phyloP scores from a whole-genome alignment of 1,140 invertebrate species.

The Cotesia chilonis region DNA sequence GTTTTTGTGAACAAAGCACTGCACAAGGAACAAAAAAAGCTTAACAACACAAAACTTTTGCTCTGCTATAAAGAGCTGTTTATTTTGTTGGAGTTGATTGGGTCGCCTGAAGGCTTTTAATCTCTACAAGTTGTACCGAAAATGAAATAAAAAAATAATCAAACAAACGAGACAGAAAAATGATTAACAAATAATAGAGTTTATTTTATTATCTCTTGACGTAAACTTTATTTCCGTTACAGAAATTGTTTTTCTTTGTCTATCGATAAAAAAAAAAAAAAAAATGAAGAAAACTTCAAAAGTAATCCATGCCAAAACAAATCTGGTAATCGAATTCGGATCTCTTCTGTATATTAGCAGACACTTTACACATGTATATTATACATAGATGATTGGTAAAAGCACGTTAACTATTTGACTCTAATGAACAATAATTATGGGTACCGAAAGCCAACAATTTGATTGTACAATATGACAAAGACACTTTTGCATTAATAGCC shows the following conservation, averaged over 20 bases:
- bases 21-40: neutral
- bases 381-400: neutral
- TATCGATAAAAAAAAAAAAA: too few species aligned
- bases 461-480: too few species aligned
- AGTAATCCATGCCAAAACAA: too few species aligned
- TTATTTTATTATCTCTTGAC: constrained; percentile 27
- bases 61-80: constrained; percentile 2
- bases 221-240: neutral
- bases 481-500: too few species aligned
- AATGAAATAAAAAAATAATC: too few species aligned
- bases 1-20: constrained; percentile 6
- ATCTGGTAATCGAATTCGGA: too few species aligned
- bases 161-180: neutral
- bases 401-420: neutral
- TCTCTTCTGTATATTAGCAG: too few species aligned
- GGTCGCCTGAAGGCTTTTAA: constrained; percentile 26
- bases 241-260: neutral
- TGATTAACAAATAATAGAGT: constrained; percentile 11
- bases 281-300: too few species aligned
- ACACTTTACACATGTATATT: too few species aligned
- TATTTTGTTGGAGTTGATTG: constrained; percentile 29
- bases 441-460: too few species aligned
- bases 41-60: constrained; percentile 6
- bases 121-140: constrained; percentile 1
- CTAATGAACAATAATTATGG: constrained; percentile 5